Evolutionary conservation across 2,797 vertebrate species (phyloP).

Genomic region (Platalea minor): DNA sequence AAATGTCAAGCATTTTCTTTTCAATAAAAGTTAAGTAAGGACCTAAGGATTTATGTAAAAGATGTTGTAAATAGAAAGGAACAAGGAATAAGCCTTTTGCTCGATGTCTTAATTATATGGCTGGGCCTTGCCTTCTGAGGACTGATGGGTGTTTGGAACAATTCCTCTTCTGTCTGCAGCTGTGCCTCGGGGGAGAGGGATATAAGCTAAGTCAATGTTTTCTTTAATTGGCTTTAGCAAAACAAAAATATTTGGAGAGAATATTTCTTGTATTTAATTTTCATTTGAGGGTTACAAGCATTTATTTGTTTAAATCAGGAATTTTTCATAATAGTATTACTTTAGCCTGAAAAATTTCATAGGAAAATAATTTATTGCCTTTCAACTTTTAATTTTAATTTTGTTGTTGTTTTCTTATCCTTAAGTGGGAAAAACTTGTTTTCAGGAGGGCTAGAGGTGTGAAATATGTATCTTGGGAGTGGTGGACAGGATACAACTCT

Average conservation of each 20-base stretch:
- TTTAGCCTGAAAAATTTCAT: neutral
- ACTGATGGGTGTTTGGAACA: constrained; percentile 15
- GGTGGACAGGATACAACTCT: neutral
- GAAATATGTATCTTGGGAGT: neutral
- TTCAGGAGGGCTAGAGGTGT: neutral
- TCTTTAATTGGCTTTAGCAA: neutral
- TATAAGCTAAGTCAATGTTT: neutral
- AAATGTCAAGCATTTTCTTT: neutral
- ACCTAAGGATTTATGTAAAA: constrained; percentile 11
- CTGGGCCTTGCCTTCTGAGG: neutral
- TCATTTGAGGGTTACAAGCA: neutral
- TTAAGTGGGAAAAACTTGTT: neutral
- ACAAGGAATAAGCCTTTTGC: neutral
- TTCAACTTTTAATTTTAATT: neutral
- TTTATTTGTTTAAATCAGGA: neutral
- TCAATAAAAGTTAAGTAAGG: neutral
- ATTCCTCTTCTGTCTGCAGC: constrained; percentile 15
- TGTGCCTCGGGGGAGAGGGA: neutral
- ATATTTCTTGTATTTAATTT: neutral
- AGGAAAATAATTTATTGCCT: neutral
- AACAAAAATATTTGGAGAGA: neutral
- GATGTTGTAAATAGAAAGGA: neutral
- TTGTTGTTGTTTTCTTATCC: neutral
- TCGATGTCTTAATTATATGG: neutral
- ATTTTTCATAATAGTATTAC: neutral